A percentile compares a stretch with the other conserved stretches of the same genome.
These are phyloP conservation scores for Eristalis pertinax DNA, from an alignment of 2,888 invertebrate genomes.

Conservation along the genomic window DNA sequence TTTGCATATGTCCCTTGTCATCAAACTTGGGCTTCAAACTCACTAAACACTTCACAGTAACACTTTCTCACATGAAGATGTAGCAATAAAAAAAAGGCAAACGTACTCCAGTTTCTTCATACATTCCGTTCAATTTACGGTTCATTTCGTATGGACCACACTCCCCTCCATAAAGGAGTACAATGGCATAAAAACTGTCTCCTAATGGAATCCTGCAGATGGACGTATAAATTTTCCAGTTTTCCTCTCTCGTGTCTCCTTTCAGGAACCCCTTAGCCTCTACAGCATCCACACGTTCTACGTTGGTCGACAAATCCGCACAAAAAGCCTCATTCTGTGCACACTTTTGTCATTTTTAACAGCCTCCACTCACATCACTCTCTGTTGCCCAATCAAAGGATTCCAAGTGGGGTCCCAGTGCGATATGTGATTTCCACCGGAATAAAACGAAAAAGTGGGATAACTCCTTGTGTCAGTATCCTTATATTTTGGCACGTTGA, in stretches of 20 bases:
- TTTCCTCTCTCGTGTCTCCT: constrained; percentile 11
- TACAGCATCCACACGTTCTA: neutral
- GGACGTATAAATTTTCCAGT: constrained; percentile 64
- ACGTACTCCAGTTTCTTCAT: neutral
- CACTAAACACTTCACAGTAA: neutral
- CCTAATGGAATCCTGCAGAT: constrained; percentile 72
- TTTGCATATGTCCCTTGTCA: neutral
- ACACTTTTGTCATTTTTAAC: constrained; percentile 69
- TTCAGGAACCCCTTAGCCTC: constrained; percentile 17
- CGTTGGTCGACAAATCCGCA: constrained; percentile 12
- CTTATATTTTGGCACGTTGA: constrained; percentile 43
- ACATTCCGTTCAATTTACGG: constrained; percentile 62
- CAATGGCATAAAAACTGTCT: constrained; percentile 57
- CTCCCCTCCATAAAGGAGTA: constrained; percentile 44
- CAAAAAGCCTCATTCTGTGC: constrained; percentile 49
- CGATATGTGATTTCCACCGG: constrained; percentile 19
- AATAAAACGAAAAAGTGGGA: constrained; percentile 13
- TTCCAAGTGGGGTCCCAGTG: constrained; percentile 31
- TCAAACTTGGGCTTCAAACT: neutral
- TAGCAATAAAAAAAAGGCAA: neutral
- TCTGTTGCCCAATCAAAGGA: constrained; percentile 50
- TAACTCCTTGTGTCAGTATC: neutral
- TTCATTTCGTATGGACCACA: constrained; percentile 54
- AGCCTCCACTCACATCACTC: constrained; percentile 56
- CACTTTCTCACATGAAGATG: neutral